Evolutionary conservation across 2,797 vertebrate species (phyloP).

Genomic region (Chromobotia macracanthus): DNA sequence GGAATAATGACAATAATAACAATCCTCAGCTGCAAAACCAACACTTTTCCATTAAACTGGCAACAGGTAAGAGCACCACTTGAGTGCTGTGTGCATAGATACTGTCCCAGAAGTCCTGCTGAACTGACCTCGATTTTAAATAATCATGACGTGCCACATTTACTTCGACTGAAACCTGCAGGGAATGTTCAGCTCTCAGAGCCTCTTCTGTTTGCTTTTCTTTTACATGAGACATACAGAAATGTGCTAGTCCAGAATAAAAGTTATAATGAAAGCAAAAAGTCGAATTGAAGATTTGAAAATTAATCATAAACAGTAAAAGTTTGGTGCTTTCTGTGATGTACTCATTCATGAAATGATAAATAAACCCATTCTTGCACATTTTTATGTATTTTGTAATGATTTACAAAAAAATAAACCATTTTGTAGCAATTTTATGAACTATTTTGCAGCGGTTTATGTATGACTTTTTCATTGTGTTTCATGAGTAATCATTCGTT

Average conservation of each 20-base stretch:
- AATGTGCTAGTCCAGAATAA: neutral
- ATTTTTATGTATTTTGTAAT: no score
- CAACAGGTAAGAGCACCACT: slow-evolving; percentile 24
- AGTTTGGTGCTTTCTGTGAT: neutral
- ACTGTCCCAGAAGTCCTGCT: slow-evolving; percentile 30
- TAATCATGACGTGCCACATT: slow-evolving; percentile 40
- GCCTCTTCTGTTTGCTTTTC: neutral
- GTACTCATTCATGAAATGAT: no score
- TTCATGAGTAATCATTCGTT: no score
- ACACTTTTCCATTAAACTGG: slow-evolving; percentile 39
- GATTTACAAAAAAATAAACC: no score
- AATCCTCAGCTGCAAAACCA: slow-evolving; percentile 38
- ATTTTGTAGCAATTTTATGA: no score
- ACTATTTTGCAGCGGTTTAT: no score
- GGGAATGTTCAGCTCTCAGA: neutral
- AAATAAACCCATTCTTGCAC: no score
- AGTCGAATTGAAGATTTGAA: neutral
- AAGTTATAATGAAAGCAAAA: neutral
- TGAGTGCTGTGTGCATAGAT: slow-evolving; percentile 29
- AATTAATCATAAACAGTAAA: neutral
- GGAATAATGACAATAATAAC: slow-evolving; percentile 39
- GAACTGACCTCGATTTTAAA: slow-evolving; percentile 49
- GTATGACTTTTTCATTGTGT: no score
- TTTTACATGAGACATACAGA: neutral
- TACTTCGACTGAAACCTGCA: slow-evolving; percentile 26